Percentiles rank a stretch among this genome's conserved stretches.
Evolutionary conservation across 2,113 vertebrate genomes (phyloP).

Genomic region (Caranx ignobilis): DNA sequence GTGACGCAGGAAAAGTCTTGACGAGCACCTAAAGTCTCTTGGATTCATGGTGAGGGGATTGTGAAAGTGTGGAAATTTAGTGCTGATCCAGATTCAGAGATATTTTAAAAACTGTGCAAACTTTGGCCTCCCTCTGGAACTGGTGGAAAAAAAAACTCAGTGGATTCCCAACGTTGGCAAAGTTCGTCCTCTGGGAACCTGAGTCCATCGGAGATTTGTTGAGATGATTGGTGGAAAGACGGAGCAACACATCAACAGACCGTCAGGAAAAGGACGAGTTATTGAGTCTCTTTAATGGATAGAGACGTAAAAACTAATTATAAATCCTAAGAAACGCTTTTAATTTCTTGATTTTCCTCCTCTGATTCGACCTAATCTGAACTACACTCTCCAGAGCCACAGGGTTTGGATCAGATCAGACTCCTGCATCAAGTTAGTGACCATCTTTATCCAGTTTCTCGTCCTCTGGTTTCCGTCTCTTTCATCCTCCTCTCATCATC

Average conservation of each 20-base stretch:
- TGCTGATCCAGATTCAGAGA: not conserved
- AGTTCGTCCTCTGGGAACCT: too few species aligned
- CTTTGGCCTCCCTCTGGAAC: not conserved
- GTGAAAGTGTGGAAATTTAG: not conserved
- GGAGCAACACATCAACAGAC: not conserved
- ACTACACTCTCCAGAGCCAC: not conserved
- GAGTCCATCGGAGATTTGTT: not conserved
- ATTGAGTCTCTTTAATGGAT: too few species aligned
- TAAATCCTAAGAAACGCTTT: not conserved
- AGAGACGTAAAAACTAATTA: too few species aligned
- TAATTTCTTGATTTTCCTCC: not conserved
- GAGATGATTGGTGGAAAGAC: not conserved
- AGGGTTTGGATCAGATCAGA: not conserved
- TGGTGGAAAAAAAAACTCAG: not conserved
- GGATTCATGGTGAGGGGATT: not conserved
- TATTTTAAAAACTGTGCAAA: not conserved
- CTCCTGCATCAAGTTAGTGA: not conserved
- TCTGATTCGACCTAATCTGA: not conserved
- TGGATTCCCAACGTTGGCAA: not conserved
- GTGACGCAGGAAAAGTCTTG: not conserved
- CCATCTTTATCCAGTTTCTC: not conserved
- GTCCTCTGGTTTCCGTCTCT: not conserved
- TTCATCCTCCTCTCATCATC: slow-evolving; percentile 28
- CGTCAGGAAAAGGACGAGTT: too few species aligned
- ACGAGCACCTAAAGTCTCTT: not conserved